Evolutionary conservation across 1,140 invertebrate species (phyloP), one percentile per base, ranked within the genome.

Genomic region (Panagrolaimus sp.): DNA sequence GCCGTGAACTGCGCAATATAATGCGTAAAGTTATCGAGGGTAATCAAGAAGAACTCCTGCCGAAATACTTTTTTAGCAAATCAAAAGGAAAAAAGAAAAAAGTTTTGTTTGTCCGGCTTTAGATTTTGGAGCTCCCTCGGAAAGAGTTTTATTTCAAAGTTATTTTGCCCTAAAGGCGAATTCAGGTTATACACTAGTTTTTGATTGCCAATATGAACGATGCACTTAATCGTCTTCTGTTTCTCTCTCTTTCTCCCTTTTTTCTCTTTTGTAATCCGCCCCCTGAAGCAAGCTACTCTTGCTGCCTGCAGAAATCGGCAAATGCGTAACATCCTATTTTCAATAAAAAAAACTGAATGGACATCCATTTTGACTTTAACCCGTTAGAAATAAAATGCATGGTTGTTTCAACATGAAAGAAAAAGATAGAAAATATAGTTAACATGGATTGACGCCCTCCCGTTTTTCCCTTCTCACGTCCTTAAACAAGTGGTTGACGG

Each of bases 301-400:
- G 20, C 51, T 57, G 51, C 20, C 20, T 57, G 51, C 51, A 20
- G 51, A 57, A 38, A 38, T 38, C 31, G 31, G 31, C 31, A 38
- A 38, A 38, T 38, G 31, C 31, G 31, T 38, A 38, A 38, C 31
- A 38, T 38, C 7, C 31, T 38, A 38, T 38, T 38, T 38, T 38
- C 2, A 38, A n/a, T n/a, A 4, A 38, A 38, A 38, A 38, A 38
- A 38, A 38, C 31, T 38, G 31, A 38, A 38, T 38, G 31, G 31
- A 38, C 31, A 38, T 38, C 31, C 31, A 38, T 38, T 38, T 38
- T 38, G 31, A 38, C 31, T 38, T 38, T 38, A 38, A 38, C 31
- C 51, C 51, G 51, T 57, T 57, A 57, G 51, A 57, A 57, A 57
- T 57, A 57, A 20, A 27, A 20, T 57, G 51, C 47, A 27, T 20